phyloP scores from a whole-genome alignment of 2,113 vertebrate genomes.

The Campylomormyrus tamandua region DNA sequence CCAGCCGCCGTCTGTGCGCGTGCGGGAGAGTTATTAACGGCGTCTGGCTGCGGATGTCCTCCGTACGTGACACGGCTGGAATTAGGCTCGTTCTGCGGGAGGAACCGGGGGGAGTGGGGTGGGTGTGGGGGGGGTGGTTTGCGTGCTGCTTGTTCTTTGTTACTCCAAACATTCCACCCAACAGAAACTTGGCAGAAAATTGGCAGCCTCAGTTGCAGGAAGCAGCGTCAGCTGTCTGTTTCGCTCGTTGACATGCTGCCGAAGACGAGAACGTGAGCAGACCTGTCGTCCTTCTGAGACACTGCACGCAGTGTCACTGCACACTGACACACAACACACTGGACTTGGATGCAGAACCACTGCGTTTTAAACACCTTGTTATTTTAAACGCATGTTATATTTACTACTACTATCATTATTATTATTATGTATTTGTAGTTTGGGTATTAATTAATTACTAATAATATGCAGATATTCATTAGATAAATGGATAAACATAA shows the following conservation, averaged over 20 bases:
- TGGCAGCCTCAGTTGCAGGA: background rate
- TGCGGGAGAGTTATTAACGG: background rate
- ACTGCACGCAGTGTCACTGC: too few relatives aligned
- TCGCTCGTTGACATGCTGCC: background rate
- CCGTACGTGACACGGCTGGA: background rate
- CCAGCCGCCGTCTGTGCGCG: background rate
- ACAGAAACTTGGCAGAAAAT: background rate
- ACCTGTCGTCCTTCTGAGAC: background rate
- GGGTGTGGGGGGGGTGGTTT: background rate
- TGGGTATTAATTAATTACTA: background rate
- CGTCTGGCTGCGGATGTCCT: background rate
- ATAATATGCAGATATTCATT: background rate
- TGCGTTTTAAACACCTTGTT: background rate
- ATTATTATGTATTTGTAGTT: background rate
- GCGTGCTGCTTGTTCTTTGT: background rate
- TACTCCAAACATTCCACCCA: background rate
- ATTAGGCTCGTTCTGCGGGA: background rate
- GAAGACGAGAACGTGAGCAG: background rate
- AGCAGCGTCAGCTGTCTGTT: background rate
- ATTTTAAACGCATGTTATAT: background rate
- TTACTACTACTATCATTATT: background rate
- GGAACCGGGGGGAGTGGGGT: too few relatives aligned
- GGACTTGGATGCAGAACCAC: background rate
- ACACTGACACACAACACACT: too few relatives aligned
- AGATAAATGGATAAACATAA: background rate